phyloP scores from a whole-genome alignment of 1,140 invertebrate species.

The Drosophila kurseongensis region DNA sequence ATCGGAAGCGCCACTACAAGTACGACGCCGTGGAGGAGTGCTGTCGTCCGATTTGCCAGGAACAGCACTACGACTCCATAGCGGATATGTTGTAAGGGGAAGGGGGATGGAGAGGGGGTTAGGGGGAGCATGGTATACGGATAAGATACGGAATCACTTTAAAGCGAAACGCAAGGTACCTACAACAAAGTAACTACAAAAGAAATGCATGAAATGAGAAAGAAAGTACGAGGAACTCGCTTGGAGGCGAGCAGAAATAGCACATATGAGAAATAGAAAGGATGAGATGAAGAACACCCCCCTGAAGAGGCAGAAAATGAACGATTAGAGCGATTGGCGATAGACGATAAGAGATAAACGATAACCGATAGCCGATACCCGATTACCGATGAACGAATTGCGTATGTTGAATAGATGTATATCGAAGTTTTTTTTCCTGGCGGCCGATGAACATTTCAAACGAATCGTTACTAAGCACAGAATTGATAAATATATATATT shows the following conservation, averaged over 20 bases:
- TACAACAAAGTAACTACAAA: slow-evolving; percentile 60
- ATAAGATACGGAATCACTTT: slow-evolving; percentile 15
- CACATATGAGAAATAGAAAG: background rate
- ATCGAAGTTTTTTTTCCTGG: slow-evolving; percentile 35
- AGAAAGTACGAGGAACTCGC: background rate
- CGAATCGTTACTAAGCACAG: slow-evolving; percentile 52
- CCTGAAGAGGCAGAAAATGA: background rate
- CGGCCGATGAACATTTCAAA: slow-evolving; percentile 42
- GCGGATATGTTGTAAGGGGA: slow-evolving; percentile 68
- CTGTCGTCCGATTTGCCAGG: slow-evolving; percentile 74
- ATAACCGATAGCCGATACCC: slow-evolving; percentile 28
- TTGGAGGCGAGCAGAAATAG: background rate
- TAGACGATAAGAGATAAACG: slow-evolving; percentile 2
- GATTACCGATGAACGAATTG: slow-evolving; percentile 18
- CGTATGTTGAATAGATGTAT: slow-evolving; percentile 47
- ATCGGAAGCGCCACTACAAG: slow-evolving; percentile 59
- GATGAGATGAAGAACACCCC: background rate
- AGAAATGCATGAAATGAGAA: slow-evolving; percentile 28
- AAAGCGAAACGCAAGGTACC: slow-evolving; percentile 68
- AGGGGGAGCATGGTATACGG: background rate
- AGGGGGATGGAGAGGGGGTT: background rate
- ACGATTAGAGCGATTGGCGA: slow-evolving; percentile 14
- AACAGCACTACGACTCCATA: slow-evolving; percentile 69
- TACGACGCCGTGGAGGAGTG: slow-evolving; percentile 76
- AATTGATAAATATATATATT: slow-evolving; percentile 73